Evolutionary conservation across 2,113 vertebrate genomes (phyloP).

Genomic region (Trachemys scripta): DNA sequence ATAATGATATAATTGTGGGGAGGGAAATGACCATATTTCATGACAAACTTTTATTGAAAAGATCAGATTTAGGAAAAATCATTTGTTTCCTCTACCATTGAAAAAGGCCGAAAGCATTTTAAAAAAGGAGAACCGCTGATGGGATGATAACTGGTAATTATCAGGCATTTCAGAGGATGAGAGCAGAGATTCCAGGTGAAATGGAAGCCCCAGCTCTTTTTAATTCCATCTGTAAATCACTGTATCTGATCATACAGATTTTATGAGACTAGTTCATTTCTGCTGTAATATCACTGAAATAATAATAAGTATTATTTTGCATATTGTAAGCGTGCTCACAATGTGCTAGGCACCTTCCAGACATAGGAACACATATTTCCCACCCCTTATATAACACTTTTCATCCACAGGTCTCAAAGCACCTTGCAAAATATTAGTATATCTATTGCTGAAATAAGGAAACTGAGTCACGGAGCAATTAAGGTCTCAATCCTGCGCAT

Average conservation of each 20-base stretch:
- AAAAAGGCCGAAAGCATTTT: rapidly evolving
- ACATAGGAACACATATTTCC: not conserved
- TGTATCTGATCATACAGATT: not conserved
- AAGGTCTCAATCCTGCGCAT: not conserved
- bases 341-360: not conserved
- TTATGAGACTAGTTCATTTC: not conserved
- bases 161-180: not conserved
- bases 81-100: rapidly evolving
- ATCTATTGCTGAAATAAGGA: not conserved
- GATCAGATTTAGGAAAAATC: not conserved
- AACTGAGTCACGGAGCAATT: not conserved
- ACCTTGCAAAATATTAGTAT: not conserved
- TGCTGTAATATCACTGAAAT: not conserved
- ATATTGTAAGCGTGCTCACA: not conserved
- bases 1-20: rapidly evolving
- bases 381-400: not conserved
- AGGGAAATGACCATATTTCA: rapidly evolving
- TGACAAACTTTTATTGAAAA: rapidly evolving
- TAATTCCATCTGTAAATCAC: not conserved
- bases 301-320: not conserved
- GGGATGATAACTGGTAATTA: not conserved
- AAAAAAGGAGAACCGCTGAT: rapidly evolving
- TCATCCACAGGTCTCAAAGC: not conserved
- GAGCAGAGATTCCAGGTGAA: not conserved
- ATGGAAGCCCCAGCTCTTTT: not conserved